phyloP scores from a whole-genome alignment of 2,113 vertebrate genomes.

The Hyperopisus bebe region DNA sequence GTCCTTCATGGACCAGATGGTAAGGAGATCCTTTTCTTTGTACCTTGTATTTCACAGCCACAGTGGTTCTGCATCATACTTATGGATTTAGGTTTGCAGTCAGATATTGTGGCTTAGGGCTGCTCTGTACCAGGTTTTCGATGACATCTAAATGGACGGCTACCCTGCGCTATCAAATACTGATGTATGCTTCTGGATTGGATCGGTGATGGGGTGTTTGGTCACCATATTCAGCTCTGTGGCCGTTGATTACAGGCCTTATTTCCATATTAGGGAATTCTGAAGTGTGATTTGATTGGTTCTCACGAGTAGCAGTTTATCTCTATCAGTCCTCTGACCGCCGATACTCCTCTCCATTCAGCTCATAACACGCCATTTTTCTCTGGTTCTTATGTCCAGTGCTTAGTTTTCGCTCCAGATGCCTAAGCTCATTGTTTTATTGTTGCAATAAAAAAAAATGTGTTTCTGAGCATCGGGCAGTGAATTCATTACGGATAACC shows the following conservation, averaged over 20 bases:
- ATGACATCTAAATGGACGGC: neutral
- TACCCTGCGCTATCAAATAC: neutral
- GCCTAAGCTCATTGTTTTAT: neutral
- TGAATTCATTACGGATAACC: neutral
- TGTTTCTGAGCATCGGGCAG: neutral
- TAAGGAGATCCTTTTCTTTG: conserved; percentile 48
- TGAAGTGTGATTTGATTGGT: conserved; percentile 1
- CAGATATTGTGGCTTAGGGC: neutral
- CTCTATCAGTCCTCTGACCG: neutral
- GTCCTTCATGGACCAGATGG: conserved; percentile 95
- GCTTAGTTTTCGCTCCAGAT: neutral
- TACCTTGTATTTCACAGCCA: neutral
- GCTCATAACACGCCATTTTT: neutral
- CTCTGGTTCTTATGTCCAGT: neutral
- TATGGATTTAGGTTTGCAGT: neutral
- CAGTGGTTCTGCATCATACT: neutral
- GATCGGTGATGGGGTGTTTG: neutral
- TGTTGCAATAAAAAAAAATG: neutral
- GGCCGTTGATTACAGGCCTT: neutral
- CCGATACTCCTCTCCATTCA: neutral
- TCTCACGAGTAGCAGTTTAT: neutral
- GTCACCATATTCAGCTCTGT: neutral
- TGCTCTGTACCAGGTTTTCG: neutral
- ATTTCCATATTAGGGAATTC: neutral
- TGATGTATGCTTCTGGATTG: neutral